phyloP scores from a whole-genome alignment of 2,888 invertebrate genomes.

The Lycocerus yunnanus region DNA sequence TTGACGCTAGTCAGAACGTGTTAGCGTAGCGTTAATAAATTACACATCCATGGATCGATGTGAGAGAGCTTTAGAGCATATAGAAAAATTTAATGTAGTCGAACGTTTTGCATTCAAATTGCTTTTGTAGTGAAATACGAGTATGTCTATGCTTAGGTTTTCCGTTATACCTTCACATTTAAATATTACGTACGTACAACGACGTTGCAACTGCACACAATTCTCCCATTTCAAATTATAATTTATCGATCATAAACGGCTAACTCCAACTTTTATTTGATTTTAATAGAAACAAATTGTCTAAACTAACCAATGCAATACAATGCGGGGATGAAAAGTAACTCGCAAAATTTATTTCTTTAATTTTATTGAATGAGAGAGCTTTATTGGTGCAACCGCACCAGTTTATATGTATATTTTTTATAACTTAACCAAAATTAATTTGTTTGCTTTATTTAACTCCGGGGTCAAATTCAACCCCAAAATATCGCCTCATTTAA shows the following conservation, averaged over 20 bases:
- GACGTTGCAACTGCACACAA: neutral
- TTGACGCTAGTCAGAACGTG: constrained; percentile 3
- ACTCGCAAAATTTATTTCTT: neutral
- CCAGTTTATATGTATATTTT: neutral
- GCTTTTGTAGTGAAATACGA: constrained; percentile 19
- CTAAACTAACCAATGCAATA: neutral
- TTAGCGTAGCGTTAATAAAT: constrained; percentile 2
- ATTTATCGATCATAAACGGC: neutral
- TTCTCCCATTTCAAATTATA: neutral
- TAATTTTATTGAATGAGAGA: neutral
- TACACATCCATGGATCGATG: constrained; percentile 3
- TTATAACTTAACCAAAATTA: neutral
- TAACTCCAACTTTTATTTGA: neutral
- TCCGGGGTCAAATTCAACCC: neutral
- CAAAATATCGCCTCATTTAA: neutral
- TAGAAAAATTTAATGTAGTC: constrained; percentile 26
- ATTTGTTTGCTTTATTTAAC: neutral
- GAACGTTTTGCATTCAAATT: constrained; percentile 22
- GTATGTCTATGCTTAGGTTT: constrained; percentile 6
- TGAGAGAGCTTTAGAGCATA: constrained; percentile 15
- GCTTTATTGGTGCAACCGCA: neutral
- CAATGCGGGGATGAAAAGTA: neutral
- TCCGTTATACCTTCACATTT: neutral
- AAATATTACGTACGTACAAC: too few species aligned
- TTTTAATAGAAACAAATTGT: neutral